phyloP scores from a whole-genome alignment of 2,797 vertebrate genomes.

The Chelonia mydas region DNA sequence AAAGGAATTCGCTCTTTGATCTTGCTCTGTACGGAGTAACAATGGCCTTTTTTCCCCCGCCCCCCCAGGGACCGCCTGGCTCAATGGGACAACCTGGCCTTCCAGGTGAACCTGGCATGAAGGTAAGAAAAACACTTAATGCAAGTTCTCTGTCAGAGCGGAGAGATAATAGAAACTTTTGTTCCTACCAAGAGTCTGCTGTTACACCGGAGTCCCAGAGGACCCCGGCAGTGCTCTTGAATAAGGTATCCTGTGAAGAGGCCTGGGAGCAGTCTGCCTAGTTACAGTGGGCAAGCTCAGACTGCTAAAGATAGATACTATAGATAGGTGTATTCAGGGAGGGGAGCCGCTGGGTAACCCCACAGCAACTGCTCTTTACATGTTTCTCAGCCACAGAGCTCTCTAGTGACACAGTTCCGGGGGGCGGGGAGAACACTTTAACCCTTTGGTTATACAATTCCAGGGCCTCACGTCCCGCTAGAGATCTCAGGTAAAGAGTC shows the following conservation, averaged over 20 bases:
- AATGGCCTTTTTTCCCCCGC: conserved; percentile 15
- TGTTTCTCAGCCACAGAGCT: background rate
- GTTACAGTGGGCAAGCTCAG: background rate
- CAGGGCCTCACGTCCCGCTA: background rate
- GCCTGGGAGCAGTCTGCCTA: background rate
- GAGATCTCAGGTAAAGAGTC: background rate
- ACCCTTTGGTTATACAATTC: background rate
- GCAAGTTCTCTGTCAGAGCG: background rate
- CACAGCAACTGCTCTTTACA: background rate
- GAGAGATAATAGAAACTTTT: background rate
- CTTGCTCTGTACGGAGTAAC: conserved; percentile 46
- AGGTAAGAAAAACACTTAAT: conserved; percentile 82
- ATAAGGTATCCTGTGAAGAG: background rate
- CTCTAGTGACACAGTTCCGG: background rate
- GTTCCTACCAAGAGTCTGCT: background rate
- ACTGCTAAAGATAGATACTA: background rate
- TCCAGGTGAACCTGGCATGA: conserved; percentile 91
- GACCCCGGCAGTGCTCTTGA: background rate
- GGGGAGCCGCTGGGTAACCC: background rate
- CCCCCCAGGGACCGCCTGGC: conserved; percentile 79
- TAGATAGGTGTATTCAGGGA: background rate
- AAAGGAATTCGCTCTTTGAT: conserved; percentile 68
- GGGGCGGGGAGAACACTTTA: background rate
- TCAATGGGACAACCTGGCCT: conserved; percentile 81
- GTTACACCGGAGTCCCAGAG: background rate